Evolutionary conservation across 2,113 vertebrate species (phyloP).

Genomic region (Catagonus wagneri): DNA sequence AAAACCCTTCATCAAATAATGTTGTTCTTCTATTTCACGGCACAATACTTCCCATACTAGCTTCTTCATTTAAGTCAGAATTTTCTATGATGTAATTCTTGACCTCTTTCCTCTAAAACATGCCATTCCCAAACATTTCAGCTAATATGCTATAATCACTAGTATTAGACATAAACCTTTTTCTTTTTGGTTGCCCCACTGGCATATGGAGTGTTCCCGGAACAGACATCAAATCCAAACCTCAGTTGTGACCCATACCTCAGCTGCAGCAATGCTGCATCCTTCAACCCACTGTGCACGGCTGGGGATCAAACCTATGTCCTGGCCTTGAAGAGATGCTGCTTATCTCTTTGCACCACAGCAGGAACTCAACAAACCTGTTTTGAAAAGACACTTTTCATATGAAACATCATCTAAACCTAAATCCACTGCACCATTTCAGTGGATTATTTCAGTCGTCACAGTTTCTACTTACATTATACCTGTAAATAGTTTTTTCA

Average conservation of each 20-base stretch:
- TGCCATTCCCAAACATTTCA: not conserved
- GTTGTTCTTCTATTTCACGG: not conserved
- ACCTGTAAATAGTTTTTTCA: not conserved
- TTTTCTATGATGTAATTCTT: not conserved
- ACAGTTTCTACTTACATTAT: not conserved
- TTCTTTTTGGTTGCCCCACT: too few species aligned
- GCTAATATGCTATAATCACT: not conserved
- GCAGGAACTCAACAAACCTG: not conserved
- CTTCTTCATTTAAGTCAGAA: not conserved
- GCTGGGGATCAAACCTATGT: too few species aligned
- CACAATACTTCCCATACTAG: not conserved
- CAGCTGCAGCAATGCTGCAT: too few species aligned
- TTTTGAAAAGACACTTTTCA: not conserved
- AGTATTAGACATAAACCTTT: not conserved
- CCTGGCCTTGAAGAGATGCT: too few species aligned
- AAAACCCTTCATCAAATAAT: not conserved
- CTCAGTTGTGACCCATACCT: too few species aligned
- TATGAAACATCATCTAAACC: not conserved
- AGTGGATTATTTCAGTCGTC: not conserved
- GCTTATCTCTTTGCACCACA: too few species aligned
- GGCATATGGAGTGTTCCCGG: too few species aligned
- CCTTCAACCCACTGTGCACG: too few species aligned
- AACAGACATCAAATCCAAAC: too few species aligned
- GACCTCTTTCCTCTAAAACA: not conserved
- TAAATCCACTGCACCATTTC: not conserved